Evolutionary conservation across 2,888 invertebrate species (phyloP).

Genomic region (Lymantria dispar): DNA sequence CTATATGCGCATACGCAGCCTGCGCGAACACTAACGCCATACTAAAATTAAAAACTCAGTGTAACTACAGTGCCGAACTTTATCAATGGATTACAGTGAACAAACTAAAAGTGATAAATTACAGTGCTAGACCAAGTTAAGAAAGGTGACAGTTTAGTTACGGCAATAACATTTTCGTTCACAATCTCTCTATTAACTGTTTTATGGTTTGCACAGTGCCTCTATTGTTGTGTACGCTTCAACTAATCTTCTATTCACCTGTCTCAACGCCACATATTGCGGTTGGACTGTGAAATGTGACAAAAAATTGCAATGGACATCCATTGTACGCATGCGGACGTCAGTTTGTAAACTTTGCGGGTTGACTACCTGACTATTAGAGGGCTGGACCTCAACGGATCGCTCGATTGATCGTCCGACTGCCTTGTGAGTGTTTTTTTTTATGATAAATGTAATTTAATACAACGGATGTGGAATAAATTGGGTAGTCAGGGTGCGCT

Average conservation of each 20-base stretch:
- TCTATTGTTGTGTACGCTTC: conserved; percentile 73
- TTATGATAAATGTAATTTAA: conserved; percentile 70
- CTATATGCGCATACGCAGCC: conserved; percentile 70
- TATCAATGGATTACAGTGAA: conserved; percentile 71
- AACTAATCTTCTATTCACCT: conserved; percentile 76
- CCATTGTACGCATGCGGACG: conserved; percentile 57
- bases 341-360: conserved; percentile 76
- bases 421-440: conserved; percentile 74
- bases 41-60: conserved; percentile 39
- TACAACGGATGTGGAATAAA: conserved; percentile 80
- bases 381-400: conserved; percentile 57
- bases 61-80: conserved; percentile 39
- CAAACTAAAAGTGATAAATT: conserved; percentile 34
- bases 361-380: conserved; percentile 72
- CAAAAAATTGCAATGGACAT: conserved; percentile 77
- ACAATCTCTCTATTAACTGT: conserved; percentile 63
- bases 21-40: conserved; percentile 43
- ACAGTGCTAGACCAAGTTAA: conserved; percentile 38
- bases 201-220: conserved; percentile 72
- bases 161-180: conserved; percentile 52
- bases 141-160: conserved; percentile 47
- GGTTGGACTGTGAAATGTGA: conserved; percentile 78
- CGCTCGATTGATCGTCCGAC: conserved; percentile 65
- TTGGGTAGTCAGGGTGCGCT: conserved; percentile 79
- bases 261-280: conserved; percentile 63